Percentiles rank a stretch among this genome's conserved stretches.
phyloP scores from a whole-genome alignment of 2,113 vertebrate genomes.

The Grus americana region DNA sequence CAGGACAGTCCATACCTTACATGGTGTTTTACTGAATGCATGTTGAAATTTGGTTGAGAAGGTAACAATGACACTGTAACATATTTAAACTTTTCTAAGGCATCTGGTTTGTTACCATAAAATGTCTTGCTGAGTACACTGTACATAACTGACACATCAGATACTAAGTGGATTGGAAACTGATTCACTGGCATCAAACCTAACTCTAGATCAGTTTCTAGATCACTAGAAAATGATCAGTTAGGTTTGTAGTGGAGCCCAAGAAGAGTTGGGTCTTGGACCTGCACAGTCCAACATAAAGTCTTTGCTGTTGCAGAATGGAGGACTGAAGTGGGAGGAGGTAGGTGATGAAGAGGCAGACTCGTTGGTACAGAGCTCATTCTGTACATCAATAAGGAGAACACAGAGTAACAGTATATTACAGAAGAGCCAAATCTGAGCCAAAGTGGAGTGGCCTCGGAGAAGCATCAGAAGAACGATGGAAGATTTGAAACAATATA shows the following conservation, averaged over 20 bases:
- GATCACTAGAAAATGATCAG: not conserved
- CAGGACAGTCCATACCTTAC: not conserved
- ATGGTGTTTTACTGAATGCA: not conserved
- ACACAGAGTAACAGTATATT: not conserved
- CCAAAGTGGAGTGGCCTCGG: not conserved
- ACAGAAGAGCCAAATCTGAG: not conserved
- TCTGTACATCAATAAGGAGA: not conserved
- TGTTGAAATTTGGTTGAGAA: not conserved
- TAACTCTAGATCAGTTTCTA: not conserved
- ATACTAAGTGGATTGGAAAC: not conserved
- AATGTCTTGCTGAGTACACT: not conserved
- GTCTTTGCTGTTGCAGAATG: not conserved
- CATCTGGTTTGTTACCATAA: not conserved
- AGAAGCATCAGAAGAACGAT: not conserved
- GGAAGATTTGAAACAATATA: not conserved
- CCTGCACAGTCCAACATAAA: not conserved
- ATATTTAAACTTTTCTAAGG: not conserved
- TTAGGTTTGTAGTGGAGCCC: not conserved
- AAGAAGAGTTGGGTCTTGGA: not conserved
- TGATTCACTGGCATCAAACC: not conserved
- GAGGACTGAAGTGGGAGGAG: not conserved
- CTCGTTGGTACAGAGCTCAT: not conserved
- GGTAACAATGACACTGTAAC: not conserved
- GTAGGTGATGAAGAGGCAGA: not conserved
- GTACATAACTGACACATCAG: not conserved